Base-by-base conservation (phyloP, 2,113 vertebrate genomes). In the Enhydra lutris region DNA sequence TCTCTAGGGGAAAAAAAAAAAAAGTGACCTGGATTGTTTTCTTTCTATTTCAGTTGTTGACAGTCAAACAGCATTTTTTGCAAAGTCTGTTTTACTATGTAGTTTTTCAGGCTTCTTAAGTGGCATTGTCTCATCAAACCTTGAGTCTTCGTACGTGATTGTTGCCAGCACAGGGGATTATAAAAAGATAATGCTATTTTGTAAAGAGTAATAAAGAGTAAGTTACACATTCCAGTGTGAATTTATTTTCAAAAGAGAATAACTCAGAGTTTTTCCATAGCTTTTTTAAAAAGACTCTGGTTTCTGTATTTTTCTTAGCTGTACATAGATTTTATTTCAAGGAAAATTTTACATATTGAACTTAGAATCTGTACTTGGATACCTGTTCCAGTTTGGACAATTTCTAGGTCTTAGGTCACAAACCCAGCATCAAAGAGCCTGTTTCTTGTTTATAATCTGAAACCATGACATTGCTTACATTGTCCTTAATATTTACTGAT, bases 401-500 rank as follows among this genome's bases (percentile, higher is more conserved):
- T 84, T 79, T 74, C 23, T 78, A 45, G 26, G 21, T 45, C 65
- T 76, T 76, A 31, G 10, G 17, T 93, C 50, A 73, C 23, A 42
- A 55, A 34, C 14, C 47, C 34, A 39, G 29, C 74, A 36, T 74
- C 69, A 63, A 3, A 23, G 36, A 91, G 8, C 12, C 63, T 84
- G 7, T 81, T 69, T 89, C 34, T 80, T 73, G 11, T 36, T 34
- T 86, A 2, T 83, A 39, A 91, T 4, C 29, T 18, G 50, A 57
- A 79, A 29, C 2, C 42, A 47, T 29, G 47, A 47, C 26, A 47
- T 47, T 45, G 42, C 45, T 85, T 50, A 36, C 9, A 45, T 90
- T 67, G 63, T 65, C 31, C 20, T 55, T 91, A 52, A 92, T 97
- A 71, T 95, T 97, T 95, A 39, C 50, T 71, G 80, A 88, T 73